Base-by-base conservation (phyloP, 2,888 invertebrate genomes). In the Arge pagana region DNA sequence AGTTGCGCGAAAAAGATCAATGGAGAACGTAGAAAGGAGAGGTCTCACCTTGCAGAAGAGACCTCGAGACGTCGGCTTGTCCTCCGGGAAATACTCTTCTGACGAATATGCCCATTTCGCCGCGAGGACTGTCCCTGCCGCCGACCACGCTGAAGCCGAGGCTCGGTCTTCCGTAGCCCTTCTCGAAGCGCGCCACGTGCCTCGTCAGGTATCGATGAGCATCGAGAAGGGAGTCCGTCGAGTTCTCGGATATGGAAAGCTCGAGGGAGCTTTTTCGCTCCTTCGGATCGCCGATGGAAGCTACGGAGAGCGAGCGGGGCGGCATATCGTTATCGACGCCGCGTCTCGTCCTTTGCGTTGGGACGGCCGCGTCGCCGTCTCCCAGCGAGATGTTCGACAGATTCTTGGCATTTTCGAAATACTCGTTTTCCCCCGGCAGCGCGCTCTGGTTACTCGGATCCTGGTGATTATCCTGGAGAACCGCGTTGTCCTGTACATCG, bases 141-240 rank as follows among this genome's bases (percentile, higher is more conserved):
- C 85, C 85, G 13, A 85, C 84, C 45, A 85, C 83, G 57, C 83
- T 84, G 71, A 85, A 85, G 1, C 85, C 85, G 2, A 85, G 75
- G 24, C 82, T 82, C 54, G 83, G 83, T 52, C 80, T 81, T 19
- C 82, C 81, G 6, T 77, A 76, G 1, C 83, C 84, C 66, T 84
- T 84, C 64, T 81, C 77, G 48, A 78, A 78, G 45, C 66, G 68
- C 3, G 70, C 72, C 6, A 64, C 43, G 53, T 74, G 74, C 50
- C 63, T 69, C 41, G 69, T 67, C 45, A 69, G 33, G 49, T 67
- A 72, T 39, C 73, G 70, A 6, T 71, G 71, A 2, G 60, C 52
- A 42, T 72, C 72, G 37, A 62, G 52, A 4, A 54, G 52, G 11
- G 64, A 50, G 3, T 67, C 70, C 11, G 61, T 53, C 15, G 57